phyloP scores from a whole-genome alignment of 2,113 vertebrate genomes.

The Panthera uncia region DNA sequence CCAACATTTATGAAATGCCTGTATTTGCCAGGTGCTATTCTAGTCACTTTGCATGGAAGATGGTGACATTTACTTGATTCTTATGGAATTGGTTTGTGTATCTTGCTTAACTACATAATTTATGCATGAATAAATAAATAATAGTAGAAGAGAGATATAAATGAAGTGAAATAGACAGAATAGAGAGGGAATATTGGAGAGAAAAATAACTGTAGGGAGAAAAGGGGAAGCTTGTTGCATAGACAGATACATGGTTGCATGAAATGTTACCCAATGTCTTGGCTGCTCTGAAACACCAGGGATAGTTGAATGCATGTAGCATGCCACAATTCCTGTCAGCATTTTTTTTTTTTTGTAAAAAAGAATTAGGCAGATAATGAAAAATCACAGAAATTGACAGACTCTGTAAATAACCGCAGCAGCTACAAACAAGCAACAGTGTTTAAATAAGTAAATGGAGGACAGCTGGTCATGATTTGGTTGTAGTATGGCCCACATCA shows the following conservation, averaged over 20 bases:
- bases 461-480: slow-evolving; percentile 69
- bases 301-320: background rate
- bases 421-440: slow-evolving; percentile 55
- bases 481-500: slow-evolving; percentile 25
- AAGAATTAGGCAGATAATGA: slow-evolving; percentile 53
- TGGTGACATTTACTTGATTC: background rate
- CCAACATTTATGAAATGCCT: background rate
- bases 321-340: slow-evolving; percentile 14
- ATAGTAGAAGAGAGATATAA: background rate
- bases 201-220: background rate
- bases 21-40: background rate
- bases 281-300: background rate
- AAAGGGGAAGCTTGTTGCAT: background rate
- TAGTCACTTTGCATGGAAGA: background rate
- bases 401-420: slow-evolving; percentile 65
- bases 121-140: background rate
- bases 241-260: background rate
- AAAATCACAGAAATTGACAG: slow-evolving; percentile 68
- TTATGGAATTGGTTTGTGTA: background rate
- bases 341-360: background rate
- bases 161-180: background rate
- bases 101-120: background rate
- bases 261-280: background rate
- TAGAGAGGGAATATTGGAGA: background rate
- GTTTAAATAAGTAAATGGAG: slow-evolving; percentile 72